These are phyloP conservation scores for Nemurella pictetii DNA, from an alignment of 2,888 invertebrate species.

Conservation along the genomic window DNA sequence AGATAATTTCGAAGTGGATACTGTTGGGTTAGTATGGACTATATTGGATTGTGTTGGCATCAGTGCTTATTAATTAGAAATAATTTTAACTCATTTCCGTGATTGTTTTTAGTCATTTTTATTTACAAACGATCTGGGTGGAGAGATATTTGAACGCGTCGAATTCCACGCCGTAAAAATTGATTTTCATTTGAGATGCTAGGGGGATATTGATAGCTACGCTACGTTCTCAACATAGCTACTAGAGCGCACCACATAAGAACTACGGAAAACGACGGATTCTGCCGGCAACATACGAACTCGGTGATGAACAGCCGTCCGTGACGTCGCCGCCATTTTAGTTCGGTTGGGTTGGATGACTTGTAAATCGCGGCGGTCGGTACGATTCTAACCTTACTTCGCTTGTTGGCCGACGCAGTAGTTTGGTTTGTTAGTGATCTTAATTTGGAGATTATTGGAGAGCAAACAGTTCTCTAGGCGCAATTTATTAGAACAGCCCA, in stretches of 20 bases:
- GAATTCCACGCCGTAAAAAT: no score
- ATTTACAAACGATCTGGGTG: no score
- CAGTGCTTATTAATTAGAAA: neutral
- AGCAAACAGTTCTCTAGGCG: neutral
- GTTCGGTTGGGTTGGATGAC: neutral
- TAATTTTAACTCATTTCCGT: no score
- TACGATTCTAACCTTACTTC: neutral
- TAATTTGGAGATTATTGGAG: neutral
- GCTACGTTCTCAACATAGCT: neutral
- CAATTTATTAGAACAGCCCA: neutral
- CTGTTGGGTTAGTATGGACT: no score
- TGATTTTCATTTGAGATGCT: no score
- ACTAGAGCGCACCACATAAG: neutral
- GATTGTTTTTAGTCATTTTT: no score
- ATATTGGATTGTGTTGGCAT: no score
- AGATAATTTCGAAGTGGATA: no score
- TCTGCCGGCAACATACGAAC: neutral
- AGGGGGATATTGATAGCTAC: no score
- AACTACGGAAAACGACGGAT: neutral
- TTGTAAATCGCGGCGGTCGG: neutral
- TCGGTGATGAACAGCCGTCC: no score
- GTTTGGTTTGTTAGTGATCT: neutral
- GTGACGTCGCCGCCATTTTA: neutral
- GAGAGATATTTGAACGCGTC: no score
- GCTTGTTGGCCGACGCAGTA: neutral